Conservation (phyloP, 2,888 invertebrate genomes). For the Galerucella calmariensis region DNA sequence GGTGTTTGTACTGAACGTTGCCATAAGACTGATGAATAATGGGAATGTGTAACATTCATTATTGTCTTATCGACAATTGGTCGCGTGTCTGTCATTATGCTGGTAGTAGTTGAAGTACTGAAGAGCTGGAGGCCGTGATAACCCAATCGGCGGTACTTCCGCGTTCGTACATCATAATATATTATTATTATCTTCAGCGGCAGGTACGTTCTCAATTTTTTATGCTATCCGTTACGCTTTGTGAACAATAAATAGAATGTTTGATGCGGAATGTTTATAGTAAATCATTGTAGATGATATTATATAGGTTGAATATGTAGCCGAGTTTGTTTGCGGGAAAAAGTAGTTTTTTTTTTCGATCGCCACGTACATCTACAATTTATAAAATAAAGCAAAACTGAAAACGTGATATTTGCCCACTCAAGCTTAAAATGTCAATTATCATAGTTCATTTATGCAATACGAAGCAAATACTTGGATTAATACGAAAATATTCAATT, state of each 20-base stretch:
- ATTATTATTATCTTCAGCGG: slow-evolving; percentile 38
- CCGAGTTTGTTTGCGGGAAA: neutral
- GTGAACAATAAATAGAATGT: slow-evolving; percentile 36
- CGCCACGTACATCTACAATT: neutral
- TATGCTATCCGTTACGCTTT: slow-evolving; percentile 37
- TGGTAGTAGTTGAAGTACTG: slow-evolving; percentile 34
- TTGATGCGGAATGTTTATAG: slow-evolving; percentile 29
- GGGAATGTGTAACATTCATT: slow-evolving; percentile 33
- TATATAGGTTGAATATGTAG: slow-evolving; percentile 27
- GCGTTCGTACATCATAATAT: slow-evolving; percentile 42
- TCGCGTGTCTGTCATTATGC: slow-evolving; percentile 47
- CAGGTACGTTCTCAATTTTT: slow-evolving; percentile 37
- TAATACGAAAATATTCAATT: neutral
- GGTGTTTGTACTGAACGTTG: slow-evolving; percentile 30
- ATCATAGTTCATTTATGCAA: neutral
- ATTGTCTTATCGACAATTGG: slow-evolving; percentile 44
- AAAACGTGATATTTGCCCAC: neutral
- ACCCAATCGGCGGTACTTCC: slow-evolving; percentile 43
- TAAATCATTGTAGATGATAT: slow-evolving; percentile 31
- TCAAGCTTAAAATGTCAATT: neutral
- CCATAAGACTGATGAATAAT: slow-evolving; percentile 28
- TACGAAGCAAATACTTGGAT: neutral
- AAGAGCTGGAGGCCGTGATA: slow-evolving; percentile 41
- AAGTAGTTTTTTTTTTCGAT: neutral
- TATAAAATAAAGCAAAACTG: neutral